Conservation (phyloP, 1,140 invertebrate genomes). For the Berghia stephanieae region DNA sequence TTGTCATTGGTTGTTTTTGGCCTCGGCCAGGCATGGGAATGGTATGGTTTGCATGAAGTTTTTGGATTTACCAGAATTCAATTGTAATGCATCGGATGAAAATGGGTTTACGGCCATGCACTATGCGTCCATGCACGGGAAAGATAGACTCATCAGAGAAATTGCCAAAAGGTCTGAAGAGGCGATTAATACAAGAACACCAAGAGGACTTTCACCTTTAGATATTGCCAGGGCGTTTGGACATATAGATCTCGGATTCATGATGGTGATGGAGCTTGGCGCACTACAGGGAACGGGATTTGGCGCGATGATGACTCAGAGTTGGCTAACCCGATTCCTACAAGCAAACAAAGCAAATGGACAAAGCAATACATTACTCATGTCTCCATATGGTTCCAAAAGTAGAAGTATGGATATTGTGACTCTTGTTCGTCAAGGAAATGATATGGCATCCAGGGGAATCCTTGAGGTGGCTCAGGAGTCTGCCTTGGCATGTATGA, state of each 20-base stretch:
- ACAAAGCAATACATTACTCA: not conserved
- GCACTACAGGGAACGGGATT: not conserved
- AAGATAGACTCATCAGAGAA: not conserved
- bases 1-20: conserved; percentile 18
- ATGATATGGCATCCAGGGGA: not conserved
- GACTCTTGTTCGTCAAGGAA: not conserved
- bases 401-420: not conserved
- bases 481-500: not conserved
- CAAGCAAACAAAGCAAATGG: not conserved
- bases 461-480: conserved; percentile 12
- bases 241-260: not conserved
- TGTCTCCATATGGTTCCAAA: not conserved
- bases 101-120: conserved; percentile 9
- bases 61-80: conserved; percentile 9
- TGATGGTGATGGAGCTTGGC: not conserved
- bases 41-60: conserved; percentile 15
- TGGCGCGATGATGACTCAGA: not conserved
- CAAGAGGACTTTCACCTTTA: conserved; percentile 5
- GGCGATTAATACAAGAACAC: not conserved
- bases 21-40: not conserved
- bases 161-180: not conserved
- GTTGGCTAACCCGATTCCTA: conserved; percentile 6
- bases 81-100: not conserved
- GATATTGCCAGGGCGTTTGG: conserved; percentile 22
- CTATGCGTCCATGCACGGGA: conserved; percentile 17